Conservation (phyloP, 2,797 vertebrate genomes). For the Fistularia tabacaria region DNA sequence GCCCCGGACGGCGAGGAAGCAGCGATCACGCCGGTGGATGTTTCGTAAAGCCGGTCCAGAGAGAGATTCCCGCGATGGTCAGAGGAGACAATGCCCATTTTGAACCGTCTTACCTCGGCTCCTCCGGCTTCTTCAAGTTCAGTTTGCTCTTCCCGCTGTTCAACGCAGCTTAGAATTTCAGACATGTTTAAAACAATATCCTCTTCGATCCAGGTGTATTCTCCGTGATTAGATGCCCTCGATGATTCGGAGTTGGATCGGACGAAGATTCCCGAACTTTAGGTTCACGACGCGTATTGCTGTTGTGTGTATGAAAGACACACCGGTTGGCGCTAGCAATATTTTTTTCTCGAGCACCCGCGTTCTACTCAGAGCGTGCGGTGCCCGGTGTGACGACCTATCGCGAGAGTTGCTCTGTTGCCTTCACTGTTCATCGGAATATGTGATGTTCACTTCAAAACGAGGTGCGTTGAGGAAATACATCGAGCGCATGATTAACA, state of each 20-base stretch:
- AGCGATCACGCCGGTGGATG: too few relatives aligned
- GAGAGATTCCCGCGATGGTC: accelerated
- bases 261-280: constrained; percentile 22
- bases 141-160: constrained; percentile 71
- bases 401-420: constrained; percentile 53
- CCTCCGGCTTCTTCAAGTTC: constrained; percentile 67
- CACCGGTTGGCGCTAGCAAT: constrained; percentile 53
- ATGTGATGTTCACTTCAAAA: background rate
- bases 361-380: constrained; percentile 27
- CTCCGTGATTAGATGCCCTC: background rate
- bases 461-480: background rate
- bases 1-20: too few relatives aligned
- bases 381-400: constrained; percentile 5
- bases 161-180: constrained; percentile 65
- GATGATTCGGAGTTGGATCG: background rate
- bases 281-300: constrained; percentile 1
- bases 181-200: constrained; percentile 65
- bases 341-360: constrained; percentile 45
- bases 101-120: constrained; percentile 66
- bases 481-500: background rate
- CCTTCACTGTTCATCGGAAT: background rate
- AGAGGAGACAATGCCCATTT: constrained; percentile 17
- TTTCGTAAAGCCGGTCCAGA: too few relatives aligned
- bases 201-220: background rate
- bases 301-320: constrained; percentile 60